Conservation (phyloP, 2,113 vertebrate genomes). For the Caranx melampygus region DNA sequence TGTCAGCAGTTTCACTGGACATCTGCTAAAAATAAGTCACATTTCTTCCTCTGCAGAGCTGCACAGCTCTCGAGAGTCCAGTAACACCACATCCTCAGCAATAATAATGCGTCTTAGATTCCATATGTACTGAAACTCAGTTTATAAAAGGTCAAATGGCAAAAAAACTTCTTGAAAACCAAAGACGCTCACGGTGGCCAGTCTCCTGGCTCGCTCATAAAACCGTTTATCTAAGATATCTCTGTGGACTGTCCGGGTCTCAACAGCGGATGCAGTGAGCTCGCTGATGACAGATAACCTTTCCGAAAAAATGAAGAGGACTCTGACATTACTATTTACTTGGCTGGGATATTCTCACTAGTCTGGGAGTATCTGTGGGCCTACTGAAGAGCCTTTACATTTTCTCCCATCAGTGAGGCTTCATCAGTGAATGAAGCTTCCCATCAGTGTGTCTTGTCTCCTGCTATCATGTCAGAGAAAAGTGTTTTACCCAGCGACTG, state of each 20-base stretch:
- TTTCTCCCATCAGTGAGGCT: slow-evolving; percentile 1
- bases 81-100: slow-evolving; percentile 1
- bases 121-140: slow-evolving; percentile 22
- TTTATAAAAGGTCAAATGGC: slow-evolving; percentile 46
- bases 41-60: slow-evolving; percentile 29
- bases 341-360: slow-evolving; percentile 12
- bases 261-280: slow-evolving; percentile 38
- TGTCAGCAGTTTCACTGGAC: slow-evolving; percentile 52
- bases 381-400: slow-evolving; percentile 19
- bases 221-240: slow-evolving; percentile 46
- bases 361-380: slow-evolving; percentile 6
- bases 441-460: slow-evolving; percentile 66
- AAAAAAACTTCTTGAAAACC: slow-evolving; percentile 33
- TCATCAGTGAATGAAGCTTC: slow-evolving; percentile 38
- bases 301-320: slow-evolving; percentile 49
- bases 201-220: background rate
- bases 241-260: slow-evolving; percentile 36
- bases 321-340: slow-evolving; percentile 28
- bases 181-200: background rate
- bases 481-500: slow-evolving; percentile 50
- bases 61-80: slow-evolving; percentile 22
- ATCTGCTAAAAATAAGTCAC: slow-evolving; percentile 57
- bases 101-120: slow-evolving; percentile 3
- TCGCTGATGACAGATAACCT: slow-evolving; percentile 62
- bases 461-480: slow-evolving; percentile 54